Percentiles rank a stretch among this genome's conserved stretches.
These are phyloP conservation scores for Oeneis ivallda DNA, from an alignment of 2,888 invertebrate genomes.

Conservation along the genomic window DNA sequence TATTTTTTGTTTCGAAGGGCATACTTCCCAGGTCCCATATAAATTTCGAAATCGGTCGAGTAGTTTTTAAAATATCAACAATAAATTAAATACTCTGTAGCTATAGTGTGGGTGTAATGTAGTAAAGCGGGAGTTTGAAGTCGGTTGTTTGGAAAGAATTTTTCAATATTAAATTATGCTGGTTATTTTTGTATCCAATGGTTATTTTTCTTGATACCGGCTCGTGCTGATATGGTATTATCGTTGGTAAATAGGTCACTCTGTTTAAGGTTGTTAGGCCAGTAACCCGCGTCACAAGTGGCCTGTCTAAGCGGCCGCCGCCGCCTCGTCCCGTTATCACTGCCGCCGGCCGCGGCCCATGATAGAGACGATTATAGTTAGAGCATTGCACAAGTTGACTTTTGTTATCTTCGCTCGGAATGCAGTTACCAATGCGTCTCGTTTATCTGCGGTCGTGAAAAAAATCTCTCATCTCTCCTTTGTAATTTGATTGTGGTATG, in stretches of 20 bases:
- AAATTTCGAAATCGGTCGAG: too few relatives aligned
- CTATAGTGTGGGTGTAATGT: too few relatives aligned
- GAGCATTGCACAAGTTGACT: constrained; percentile 59
- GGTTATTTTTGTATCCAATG: background rate
- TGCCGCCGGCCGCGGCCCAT: too few relatives aligned
- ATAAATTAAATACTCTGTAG: too few relatives aligned
- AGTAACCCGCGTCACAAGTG: constrained; percentile 58
- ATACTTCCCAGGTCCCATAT: too few relatives aligned
- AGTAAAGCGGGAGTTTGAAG: too few relatives aligned
- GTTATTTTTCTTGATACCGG: constrained; percentile 18
- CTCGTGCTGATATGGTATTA: constrained; percentile 3
- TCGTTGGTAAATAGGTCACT: constrained; percentile 56
- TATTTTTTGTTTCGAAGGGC: too few relatives aligned
- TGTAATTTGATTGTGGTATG: constrained; percentile 22
- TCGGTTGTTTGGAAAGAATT: too few relatives aligned
- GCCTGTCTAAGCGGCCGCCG: constrained; percentile 47
- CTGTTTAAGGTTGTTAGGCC: constrained; percentile 54
- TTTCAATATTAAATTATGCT: too few relatives aligned
- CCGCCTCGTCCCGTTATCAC: constrained; percentile 63
- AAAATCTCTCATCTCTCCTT: constrained; percentile 32
- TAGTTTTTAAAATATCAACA: too few relatives aligned
- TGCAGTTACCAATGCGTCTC: constrained; percentile 64
- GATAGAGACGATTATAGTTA: constrained; percentile 66
- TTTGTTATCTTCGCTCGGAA: constrained; percentile 65
- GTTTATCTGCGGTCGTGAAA: constrained; percentile 59